Evolutionary conservation across 2,888 invertebrate species (phyloP).

Genomic region (Incurvaria masculella): DNA sequence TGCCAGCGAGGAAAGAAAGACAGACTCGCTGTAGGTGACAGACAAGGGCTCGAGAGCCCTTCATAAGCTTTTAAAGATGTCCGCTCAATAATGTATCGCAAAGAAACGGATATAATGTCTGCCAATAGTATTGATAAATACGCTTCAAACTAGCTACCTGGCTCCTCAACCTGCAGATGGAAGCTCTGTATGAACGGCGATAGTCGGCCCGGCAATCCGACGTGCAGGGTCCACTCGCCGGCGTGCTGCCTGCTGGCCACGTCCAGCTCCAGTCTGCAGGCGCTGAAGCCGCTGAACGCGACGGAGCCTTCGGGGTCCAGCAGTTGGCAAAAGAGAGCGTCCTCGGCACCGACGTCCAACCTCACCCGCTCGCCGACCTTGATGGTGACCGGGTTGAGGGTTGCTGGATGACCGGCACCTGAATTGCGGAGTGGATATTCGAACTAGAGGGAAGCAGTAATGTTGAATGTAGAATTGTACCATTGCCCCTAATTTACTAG

Average conservation of each 20-base stretch:
- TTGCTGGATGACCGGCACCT: not conserved
- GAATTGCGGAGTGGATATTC: not conserved
- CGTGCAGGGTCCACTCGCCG: conserved; percentile 31
- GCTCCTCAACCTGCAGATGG: conserved; percentile 21
- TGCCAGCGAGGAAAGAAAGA: too few species aligned
- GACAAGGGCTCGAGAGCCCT: too few species aligned
- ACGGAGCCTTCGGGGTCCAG: conserved; percentile 20
- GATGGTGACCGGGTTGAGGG: conserved; percentile 3
- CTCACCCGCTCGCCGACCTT: conserved; percentile 22
- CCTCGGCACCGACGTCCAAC: conserved; percentile 27
- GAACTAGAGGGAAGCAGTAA: too few species aligned
- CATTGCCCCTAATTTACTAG: too few species aligned
- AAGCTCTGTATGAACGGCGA: conserved; percentile 22
- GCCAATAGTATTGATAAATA: too few species aligned
- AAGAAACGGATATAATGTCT: too few species aligned
- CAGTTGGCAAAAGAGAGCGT: conserved; percentile 33
- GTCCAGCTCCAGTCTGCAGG: conserved; percentile 27
- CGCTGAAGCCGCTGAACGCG: conserved; percentile 32
- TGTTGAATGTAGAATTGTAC: too few species aligned
- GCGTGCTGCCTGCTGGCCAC: conserved; percentile 24
- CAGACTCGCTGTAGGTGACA: too few species aligned
- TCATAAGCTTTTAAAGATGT: too few species aligned
- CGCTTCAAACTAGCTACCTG: too few species aligned
- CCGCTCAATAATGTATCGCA: too few species aligned
- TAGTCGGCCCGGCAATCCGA: conserved; percentile 27